Base-by-base conservation (phyloP, 2,113 vertebrate genomes). In the Podilymbus podiceps region DNA sequence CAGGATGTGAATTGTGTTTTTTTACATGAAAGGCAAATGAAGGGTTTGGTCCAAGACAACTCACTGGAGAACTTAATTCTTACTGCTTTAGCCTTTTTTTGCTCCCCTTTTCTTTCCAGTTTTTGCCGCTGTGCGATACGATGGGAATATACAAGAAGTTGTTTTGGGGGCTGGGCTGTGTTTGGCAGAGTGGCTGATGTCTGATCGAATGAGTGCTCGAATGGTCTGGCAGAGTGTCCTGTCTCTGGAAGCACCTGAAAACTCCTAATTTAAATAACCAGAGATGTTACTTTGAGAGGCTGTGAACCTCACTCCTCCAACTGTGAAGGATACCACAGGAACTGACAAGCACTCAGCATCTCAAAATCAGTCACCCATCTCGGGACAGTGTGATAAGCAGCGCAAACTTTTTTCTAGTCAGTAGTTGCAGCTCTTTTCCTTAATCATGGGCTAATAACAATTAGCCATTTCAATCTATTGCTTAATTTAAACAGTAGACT, bases 401-500 rank as follows among this genome's bases (percentile, higher is more conserved):
- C 58, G 68, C 68, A 85, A 63, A 80, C 72, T 55, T 93, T 93
- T 82, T 66, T 89, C 73, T 67, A 62, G 15, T 64, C 20, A 28
- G 80, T 67, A 55, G 46, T 16, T 96, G 44, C 3, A 12, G 35
- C 23, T 93, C 64, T 60, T 59, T 60, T 75, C 76, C 85, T 95
- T 67, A 90, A 72, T 88, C 9, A 16, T 35, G 79, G 33, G 20
- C 85, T 95, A 78, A 87, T 81, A 86, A 76, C 58, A 88, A 86
- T 91, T 91, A 93, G 40, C 28, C 2, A 9, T 63, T 91, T 95
- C 42, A 85, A 76, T 92, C 91, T 91, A 71, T 11, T 85, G 11
- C 74, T 86, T 85, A 85, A 92, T 87, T 93, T 91, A 64, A 94
- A 86, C 22, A 62, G 80, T 63, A 62, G 73, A 76, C 40, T 93